A percentile compares a stretch with the other conserved stretches of the same genome.
Evolutionary conservation across 2,113 vertebrate species (phyloP).

Genomic region (Oreamnos americanus): DNA sequence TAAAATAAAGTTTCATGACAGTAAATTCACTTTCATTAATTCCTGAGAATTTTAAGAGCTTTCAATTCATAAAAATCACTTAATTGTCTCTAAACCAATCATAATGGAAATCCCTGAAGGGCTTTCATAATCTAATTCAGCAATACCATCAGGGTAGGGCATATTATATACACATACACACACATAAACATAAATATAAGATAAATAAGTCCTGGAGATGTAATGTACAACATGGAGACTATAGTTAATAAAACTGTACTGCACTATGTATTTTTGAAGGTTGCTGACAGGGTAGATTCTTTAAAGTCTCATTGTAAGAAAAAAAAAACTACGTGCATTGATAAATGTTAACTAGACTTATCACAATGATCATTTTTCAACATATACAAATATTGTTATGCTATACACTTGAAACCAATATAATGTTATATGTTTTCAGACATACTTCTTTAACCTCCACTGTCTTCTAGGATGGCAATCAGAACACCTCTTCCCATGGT

Average conservation of each 20-base stretch:
- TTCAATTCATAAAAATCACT: neutral
- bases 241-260: too few species aligned
- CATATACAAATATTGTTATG: neutral
- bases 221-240: neutral
- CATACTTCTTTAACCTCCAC: neutral
- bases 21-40: neutral
- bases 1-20: neutral
- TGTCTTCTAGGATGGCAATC: neutral
- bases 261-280: neutral
- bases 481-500: neutral
- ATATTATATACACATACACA: neutral
- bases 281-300: neutral
- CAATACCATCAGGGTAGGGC: neutral
- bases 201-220: neutral
- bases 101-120: neutral
- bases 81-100: neutral
- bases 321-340: neutral
- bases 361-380: too few species aligned
- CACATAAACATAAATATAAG: neutral
- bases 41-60: neutral
- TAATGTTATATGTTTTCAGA: neutral
- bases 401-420: neutral
- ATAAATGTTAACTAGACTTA: too few species aligned
- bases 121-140: neutral
- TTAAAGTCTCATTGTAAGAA: neutral